Conservation (phyloP, 2,113 vertebrate species). For the Poicephalus gulielmi region DNA sequence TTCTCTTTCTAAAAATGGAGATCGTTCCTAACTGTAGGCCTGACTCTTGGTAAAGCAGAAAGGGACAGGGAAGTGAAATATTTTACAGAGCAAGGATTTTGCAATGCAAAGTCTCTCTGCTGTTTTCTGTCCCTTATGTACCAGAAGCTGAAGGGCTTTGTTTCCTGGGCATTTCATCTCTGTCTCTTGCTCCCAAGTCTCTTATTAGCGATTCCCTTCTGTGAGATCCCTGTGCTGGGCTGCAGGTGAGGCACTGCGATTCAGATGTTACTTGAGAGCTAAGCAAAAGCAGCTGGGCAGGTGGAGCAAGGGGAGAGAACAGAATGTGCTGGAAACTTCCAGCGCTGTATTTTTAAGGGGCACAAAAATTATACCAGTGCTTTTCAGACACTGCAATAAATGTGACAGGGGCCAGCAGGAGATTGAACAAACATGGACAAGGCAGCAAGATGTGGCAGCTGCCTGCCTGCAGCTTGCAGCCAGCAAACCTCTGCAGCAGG, state of each 20-base stretch:
- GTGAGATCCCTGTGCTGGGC: neutral
- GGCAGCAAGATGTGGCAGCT: neutral
- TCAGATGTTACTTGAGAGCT: conserved; percentile 26
- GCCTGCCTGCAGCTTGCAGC: neutral
- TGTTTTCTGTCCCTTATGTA: neutral
- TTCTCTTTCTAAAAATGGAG: neutral
- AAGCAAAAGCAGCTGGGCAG: conserved; percentile 43
- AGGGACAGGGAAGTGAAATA: neutral
- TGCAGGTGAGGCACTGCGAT: neutral
- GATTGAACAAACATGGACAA: neutral
- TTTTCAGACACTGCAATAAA: neutral
- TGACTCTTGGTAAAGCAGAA: neutral
- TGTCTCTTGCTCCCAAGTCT: neutral
- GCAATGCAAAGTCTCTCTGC: neutral
- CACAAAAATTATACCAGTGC: neutral
- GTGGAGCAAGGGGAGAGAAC: conserved; percentile 16
- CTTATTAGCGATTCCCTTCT: neutral
- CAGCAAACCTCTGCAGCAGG: neutral
- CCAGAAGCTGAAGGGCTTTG: neutral
- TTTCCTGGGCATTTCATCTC: neutral
- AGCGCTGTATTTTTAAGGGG: neutral
- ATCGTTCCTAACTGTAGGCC: conserved; percentile 6
- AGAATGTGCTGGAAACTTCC: conserved; percentile 81
- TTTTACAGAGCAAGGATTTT: neutral
- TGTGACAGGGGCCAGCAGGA: neutral